A percentile compares a stretch with the other conserved stretches of the same genome.
These are phyloP conservation scores for Mystacornis crossleyi DNA, from an alignment of 2,113 vertebrate species.

Conservation along the genomic window DNA sequence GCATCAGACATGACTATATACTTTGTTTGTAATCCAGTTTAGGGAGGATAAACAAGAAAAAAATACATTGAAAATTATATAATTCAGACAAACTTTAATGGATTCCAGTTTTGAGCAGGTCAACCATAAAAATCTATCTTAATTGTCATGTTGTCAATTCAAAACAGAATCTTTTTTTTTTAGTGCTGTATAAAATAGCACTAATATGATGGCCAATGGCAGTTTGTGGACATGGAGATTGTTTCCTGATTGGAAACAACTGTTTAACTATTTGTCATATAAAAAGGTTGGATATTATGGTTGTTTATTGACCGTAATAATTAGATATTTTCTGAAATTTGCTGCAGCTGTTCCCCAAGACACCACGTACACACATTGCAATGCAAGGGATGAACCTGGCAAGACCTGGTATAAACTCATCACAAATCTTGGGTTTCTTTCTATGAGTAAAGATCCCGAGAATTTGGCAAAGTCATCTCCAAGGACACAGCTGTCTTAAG, in stretches of 20 bases:
- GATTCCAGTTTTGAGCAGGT: background rate
- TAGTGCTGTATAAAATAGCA: background rate
- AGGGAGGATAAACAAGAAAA: background rate
- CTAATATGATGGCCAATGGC: background rate
- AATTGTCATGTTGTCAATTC: background rate
- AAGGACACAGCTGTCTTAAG: background rate
- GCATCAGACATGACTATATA: background rate
- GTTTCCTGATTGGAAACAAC: background rate
- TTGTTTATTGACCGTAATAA: background rate
- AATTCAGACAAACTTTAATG: background rate
- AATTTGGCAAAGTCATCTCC: background rate
- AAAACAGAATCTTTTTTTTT: background rate
- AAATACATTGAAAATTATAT: background rate
- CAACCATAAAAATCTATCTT: background rate
- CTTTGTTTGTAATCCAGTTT: background rate
- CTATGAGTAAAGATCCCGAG: background rate
- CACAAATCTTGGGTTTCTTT: background rate
- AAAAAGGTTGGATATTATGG: background rate
- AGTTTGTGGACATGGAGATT: background rate
- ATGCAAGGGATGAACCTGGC: background rate
- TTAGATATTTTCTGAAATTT: background rate
- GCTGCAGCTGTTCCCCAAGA: background rate
- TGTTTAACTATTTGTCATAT: background rate
- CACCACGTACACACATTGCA: fast-evolving
- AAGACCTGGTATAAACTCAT: background rate